phyloP scores from a whole-genome alignment of 2,113 vertebrate genomes.

The Onychostoma macrolepis region DNA sequence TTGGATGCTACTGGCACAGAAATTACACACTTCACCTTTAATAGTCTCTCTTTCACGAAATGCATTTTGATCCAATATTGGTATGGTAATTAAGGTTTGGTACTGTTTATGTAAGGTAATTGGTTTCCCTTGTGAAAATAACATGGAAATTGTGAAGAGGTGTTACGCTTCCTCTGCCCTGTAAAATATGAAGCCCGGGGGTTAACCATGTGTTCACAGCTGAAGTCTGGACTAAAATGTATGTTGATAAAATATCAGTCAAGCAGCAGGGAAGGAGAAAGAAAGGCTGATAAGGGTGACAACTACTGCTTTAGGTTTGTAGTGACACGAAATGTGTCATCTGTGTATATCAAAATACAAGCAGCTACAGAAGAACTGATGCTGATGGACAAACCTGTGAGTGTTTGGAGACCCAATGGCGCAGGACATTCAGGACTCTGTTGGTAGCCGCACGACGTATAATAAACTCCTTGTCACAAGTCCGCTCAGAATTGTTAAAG shows the following conservation, averaged over 20 bases:
- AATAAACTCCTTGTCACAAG: constrained; percentile 97
- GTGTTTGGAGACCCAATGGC: constrained; percentile 99
- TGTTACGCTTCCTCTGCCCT: constrained; percentile 31
- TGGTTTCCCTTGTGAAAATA: constrained; percentile 39
- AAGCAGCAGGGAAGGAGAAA: background rate
- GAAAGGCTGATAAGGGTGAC: background rate
- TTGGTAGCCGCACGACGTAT: constrained; percentile 97
- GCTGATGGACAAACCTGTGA: constrained; percentile 84
- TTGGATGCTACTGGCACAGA: background rate
- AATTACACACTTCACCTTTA: background rate
- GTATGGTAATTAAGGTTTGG: constrained; percentile 36
- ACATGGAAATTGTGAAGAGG: constrained; percentile 40
- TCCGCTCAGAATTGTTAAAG: constrained; percentile 91
- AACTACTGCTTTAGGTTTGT: background rate
- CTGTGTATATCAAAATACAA: background rate
- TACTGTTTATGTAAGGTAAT: constrained; percentile 31
- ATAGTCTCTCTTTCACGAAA: background rate
- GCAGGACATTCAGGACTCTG: constrained; percentile 95
- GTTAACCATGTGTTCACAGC: constrained; percentile 15
- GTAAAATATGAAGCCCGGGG: constrained; percentile 32
- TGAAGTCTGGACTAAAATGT: background rate
- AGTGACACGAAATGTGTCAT: background rate
- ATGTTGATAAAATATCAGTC: background rate
- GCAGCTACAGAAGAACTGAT: background rate
- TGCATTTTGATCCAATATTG: background rate